Conservation (phyloP, 2,113 vertebrate genomes). For the Nicator chloris region DNA sequence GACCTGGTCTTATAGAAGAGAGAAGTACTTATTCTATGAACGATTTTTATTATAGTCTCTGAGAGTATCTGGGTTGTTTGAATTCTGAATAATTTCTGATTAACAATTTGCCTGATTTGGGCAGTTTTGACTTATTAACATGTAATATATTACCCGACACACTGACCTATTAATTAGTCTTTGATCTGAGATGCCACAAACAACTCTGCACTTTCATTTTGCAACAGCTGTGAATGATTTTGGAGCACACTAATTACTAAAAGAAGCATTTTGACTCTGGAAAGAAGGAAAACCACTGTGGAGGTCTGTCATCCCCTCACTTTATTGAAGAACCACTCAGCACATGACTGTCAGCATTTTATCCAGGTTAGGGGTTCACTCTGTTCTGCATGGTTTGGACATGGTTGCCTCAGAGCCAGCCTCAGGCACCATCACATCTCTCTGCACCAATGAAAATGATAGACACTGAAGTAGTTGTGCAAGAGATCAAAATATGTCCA, state of each 20-base stretch:
- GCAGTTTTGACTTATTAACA: background rate
- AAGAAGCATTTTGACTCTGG: background rate
- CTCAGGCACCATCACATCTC: background rate
- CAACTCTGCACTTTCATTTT: background rate
- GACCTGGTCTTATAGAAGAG: background rate
- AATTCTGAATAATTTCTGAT: background rate
- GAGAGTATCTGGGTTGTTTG: background rate
- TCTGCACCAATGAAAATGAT: background rate
- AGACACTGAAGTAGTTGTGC: background rate
- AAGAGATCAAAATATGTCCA: background rate
- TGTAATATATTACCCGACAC: background rate
- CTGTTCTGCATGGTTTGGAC: background rate
- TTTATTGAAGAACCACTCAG: background rate
- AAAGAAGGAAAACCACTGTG: background rate
- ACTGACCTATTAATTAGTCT: background rate
- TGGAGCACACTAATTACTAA: background rate
- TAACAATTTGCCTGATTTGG: background rate
- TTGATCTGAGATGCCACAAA: background rate
- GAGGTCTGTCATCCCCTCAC: background rate
- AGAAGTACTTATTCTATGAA: background rate
- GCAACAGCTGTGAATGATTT: background rate
- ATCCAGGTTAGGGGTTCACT: background rate
- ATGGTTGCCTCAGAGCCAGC: background rate
- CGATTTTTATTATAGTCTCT: background rate
- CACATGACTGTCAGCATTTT: background rate